Percentiles rank a stretch among this genome's conserved stretches.
Conservation (phyloP, 1,140 invertebrate genomes). For the Asobara japonica region DNA sequence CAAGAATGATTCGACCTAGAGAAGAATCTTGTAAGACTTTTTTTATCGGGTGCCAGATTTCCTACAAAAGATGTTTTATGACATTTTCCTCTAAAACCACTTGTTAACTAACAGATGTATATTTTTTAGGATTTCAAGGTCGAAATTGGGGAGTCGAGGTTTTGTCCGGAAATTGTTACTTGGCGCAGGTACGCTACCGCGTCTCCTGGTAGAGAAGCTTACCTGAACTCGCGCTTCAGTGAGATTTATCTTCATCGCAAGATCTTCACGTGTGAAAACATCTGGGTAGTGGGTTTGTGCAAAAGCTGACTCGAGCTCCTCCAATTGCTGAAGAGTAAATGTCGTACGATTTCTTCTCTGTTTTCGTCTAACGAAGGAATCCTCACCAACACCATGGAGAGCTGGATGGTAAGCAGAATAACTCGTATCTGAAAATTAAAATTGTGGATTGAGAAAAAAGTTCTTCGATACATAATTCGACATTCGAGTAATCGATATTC, state of each 20-base stretch:
- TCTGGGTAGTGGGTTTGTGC: constrained; percentile 98
- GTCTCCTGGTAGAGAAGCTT: too few relatives aligned
- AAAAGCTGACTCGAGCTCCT: constrained; percentile 97
- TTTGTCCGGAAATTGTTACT: too few relatives aligned
- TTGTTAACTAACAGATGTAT: too few relatives aligned
- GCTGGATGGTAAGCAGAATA: constrained; percentile 88
- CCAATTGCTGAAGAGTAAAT: constrained; percentile 94
- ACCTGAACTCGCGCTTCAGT: constrained; percentile 98
- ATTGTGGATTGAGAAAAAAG: background rate
- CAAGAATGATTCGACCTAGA: too few relatives aligned
- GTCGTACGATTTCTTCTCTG: constrained; percentile 96
- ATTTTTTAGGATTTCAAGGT: too few relatives aligned
- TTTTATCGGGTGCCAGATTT: too few relatives aligned
- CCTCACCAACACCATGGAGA: constrained; percentile 84
- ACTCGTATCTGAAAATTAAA: constrained; percentile 78
- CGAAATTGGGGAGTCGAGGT: too few relatives aligned
- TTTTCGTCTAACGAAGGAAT: constrained; percentile 95
- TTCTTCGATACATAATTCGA: background rate
- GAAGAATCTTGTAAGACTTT: too few relatives aligned
- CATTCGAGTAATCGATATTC: background rate
- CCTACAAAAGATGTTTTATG: too few relatives aligned
- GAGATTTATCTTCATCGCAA: constrained; percentile 98
- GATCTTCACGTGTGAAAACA: constrained; percentile 95
- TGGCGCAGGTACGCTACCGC: too few relatives aligned
- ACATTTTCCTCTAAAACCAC: too few relatives aligned